phyloP scores from a whole-genome alignment of 2,113 vertebrate species.

The Okapia johnstoni region DNA sequence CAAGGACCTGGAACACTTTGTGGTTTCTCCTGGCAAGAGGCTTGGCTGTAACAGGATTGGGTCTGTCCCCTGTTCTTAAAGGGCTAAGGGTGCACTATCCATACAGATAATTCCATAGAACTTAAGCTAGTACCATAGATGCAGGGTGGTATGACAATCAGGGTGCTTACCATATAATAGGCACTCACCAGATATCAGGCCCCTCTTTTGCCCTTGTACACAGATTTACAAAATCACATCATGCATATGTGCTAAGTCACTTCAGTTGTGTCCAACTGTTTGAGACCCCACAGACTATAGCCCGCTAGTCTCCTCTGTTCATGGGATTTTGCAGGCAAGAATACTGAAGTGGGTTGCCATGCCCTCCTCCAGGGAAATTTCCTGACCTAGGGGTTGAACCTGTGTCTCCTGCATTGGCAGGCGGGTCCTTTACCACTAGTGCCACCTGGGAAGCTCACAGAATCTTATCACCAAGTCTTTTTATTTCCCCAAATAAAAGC shows the following conservation, averaged over 20 bases:
- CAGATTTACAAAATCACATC: not conserved
- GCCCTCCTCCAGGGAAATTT: not conserved
- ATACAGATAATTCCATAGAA: not conserved
- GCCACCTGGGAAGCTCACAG: not conserved
- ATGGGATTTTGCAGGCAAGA: not conserved
- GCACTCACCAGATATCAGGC: not conserved
- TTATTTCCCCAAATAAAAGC: not conserved
- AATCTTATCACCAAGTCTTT: not conserved
- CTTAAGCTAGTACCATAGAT: not conserved
- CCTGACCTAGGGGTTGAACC: not conserved
- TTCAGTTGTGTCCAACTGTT: not conserved
- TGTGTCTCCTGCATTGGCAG: not conserved
- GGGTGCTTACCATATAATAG: not conserved
- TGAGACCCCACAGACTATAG: not conserved
- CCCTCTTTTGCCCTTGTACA: not conserved
- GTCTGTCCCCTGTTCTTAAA: not conserved
- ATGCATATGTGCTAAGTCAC: not conserved
- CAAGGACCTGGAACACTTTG: not conserved
- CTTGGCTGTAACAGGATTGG: not conserved
- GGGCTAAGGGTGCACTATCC: not conserved
- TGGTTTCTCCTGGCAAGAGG: not conserved
- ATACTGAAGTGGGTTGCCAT: not conserved
- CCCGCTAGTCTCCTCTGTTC: not conserved
- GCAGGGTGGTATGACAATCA: not conserved
- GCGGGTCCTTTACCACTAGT: not conserved